Evolutionary conservation across 1,140 invertebrate genomes (phyloP).

Genomic region (Trichoplusia ni): DNA sequence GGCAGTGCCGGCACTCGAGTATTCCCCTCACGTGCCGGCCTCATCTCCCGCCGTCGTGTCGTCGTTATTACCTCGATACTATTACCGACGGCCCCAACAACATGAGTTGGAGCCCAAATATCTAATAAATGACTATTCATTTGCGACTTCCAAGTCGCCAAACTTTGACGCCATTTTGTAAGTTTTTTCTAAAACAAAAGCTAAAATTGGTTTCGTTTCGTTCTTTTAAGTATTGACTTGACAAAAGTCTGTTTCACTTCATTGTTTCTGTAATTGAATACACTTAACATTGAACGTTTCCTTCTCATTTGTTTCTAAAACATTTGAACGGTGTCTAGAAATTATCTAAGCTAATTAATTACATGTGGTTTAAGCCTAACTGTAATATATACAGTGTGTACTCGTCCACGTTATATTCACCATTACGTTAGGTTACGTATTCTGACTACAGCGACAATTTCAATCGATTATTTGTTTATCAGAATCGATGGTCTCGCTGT

Average conservation of each 20-base stretch:
- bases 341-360: too few species aligned
- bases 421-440: conserved; percentile 19
- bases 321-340: too few species aligned
- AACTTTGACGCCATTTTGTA: background rate
- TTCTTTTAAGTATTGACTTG: too few species aligned
- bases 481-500: conserved; percentile 47
- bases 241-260: too few species aligned
- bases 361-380: too few species aligned
- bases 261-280: too few species aligned
- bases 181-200: too few species aligned
- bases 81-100: conserved; percentile 47
- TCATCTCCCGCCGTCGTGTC: conserved; percentile 60
- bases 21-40: conserved; percentile 65
- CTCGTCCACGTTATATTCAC: background rate
- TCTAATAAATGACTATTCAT: conserved; percentile 35
- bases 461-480: conserved; percentile 29
- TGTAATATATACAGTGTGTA: too few species aligned
- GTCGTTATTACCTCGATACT: conserved; percentile 66
- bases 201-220: background rate
- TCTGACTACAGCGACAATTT: conserved; percentile 7
- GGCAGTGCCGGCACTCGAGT: conserved; percentile 22
- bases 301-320: too few species aligned
- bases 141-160: background rate
- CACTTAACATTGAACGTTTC: too few species aligned
- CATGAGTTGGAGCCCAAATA: conserved; percentile 28